A percentile compares a stretch with the other conserved stretches of the same genome.
Conservation (phyloP, 2,888 invertebrate species). For the Perizoma affinitatum region DNA sequence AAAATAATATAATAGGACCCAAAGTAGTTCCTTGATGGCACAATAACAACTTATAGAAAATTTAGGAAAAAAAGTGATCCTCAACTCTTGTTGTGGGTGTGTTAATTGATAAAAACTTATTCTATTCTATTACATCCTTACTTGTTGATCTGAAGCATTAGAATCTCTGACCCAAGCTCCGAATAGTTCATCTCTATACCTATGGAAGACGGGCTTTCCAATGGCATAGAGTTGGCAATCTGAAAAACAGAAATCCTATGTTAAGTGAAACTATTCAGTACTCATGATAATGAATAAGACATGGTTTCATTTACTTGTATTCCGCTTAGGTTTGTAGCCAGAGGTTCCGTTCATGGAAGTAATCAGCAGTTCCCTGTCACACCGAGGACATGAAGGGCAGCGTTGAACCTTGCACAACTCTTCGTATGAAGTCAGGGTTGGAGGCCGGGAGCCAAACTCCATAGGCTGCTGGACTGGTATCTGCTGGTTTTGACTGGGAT, state of each 20-base stretch:
- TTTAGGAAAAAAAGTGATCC: too few relatives aligned
- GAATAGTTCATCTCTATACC: constrained; percentile 89
- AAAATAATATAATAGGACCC: not conserved
- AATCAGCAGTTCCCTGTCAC: constrained; percentile 72
- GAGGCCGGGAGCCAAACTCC: constrained; percentile 73
- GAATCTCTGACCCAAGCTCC: constrained; percentile 96
- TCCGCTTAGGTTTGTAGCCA: constrained; percentile 73
- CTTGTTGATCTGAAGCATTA: constrained; percentile 70
- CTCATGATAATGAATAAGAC: too few relatives aligned
- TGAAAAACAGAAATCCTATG: constrained; percentile 56
- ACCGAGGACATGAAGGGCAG: constrained; percentile 75
- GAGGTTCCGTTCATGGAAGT: constrained; percentile 81
- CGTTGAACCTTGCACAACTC: constrained; percentile 75
- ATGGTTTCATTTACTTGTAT: constrained; percentile 60
- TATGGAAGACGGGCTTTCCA: constrained; percentile 96
- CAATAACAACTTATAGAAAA: too few relatives aligned
- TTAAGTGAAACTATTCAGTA: not conserved
- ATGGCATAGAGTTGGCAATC: constrained; percentile 95
- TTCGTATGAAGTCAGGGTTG: constrained; percentile 72
- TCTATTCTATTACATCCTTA: constrained; percentile 33
- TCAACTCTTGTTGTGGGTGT: too few relatives aligned
- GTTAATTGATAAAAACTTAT: too few relatives aligned
- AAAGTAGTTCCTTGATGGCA: not conserved
- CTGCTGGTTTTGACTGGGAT: constrained; percentile 64
- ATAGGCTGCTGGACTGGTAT: constrained; percentile 61